Conservation (phyloP, 2,888 invertebrate genomes). For the Hypena proboscidalis region DNA sequence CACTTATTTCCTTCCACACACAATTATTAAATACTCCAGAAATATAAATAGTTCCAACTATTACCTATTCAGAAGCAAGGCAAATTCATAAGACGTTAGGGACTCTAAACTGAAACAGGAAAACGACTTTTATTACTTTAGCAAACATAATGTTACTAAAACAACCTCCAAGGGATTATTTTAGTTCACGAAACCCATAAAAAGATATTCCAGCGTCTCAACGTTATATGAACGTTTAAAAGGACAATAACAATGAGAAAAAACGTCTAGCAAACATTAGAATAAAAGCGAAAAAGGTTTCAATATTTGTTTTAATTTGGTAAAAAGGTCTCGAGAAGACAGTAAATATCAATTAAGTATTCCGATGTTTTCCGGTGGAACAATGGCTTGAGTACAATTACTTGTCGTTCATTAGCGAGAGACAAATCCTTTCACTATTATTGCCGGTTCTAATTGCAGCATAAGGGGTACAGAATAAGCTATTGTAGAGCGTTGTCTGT, state of each 20-base stretch:
- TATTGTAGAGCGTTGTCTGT: conserved; percentile 64
- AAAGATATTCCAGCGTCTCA: conserved; percentile 28
- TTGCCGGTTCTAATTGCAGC: conserved; percentile 75
- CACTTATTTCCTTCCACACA: no score
- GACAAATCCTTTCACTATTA: conserved; percentile 76
- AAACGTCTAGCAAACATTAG: conserved; percentile 33
- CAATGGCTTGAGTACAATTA: conserved; percentile 59
- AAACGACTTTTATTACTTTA: conserved; percentile 27
- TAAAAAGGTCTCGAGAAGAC: conserved; percentile 51
- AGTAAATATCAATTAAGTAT: conserved; percentile 65
- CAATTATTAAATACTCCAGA: no score
- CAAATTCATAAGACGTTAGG: conserved; percentile 13
- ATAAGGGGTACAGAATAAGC: conserved; percentile 71
- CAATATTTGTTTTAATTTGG: conserved; percentile 58
- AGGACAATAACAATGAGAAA: conserved; percentile 35
- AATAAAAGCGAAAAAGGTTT: conserved; percentile 40
- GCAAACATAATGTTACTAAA: conserved; percentile 25
- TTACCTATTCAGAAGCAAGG: conserved; percentile 26
- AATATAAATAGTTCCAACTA: no score
- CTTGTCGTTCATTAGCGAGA: conserved; percentile 72
- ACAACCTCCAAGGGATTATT: conserved; percentile 25
- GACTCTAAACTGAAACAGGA: conserved; percentile 31
- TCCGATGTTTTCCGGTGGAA: conserved; percentile 56
- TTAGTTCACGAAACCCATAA: conserved; percentile 29
- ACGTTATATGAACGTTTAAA: conserved; percentile 32